phyloP scores from a whole-genome alignment of 2,888 invertebrate genomes.

The Ennomos erosarius region DNA sequence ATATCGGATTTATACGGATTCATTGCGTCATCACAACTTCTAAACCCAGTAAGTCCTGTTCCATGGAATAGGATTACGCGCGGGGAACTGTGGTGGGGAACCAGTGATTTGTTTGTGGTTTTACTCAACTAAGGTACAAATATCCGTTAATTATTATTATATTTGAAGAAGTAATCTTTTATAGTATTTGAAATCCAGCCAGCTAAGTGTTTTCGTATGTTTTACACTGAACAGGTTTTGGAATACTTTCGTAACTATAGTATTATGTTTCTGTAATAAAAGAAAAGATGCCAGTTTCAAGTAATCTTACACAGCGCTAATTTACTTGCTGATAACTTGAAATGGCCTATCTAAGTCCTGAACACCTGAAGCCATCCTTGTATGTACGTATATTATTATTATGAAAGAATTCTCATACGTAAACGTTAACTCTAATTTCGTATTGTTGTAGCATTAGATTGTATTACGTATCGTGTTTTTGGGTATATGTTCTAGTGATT shows the following conservation, averaged over 20 bases:
- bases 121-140: slow-evolving; percentile 70
- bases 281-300: slow-evolving; percentile 14
- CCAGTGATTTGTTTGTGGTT: slow-evolving; percentile 45
- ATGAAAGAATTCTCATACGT: slow-evolving; percentile 71
- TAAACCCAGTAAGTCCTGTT: background rate
- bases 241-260: too few relatives aligned
- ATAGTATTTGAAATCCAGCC: slow-evolving; percentile 50
- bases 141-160: slow-evolving; percentile 57
- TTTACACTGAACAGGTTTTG: slow-evolving; percentile 27
- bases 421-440: slow-evolving; percentile 67
- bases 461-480: slow-evolving; percentile 46
- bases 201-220: slow-evolving; percentile 24
- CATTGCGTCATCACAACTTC: slow-evolving; percentile 22
- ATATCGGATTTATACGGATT: slow-evolving; percentile 37
- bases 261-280: background rate
- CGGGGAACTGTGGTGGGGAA: slow-evolving; percentile 20
- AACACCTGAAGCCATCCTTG: slow-evolving; percentile 41
- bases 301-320: slow-evolving; percentile 13
- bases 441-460: slow-evolving; percentile 63
- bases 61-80: slow-evolving; percentile 4
- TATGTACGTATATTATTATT: slow-evolving; percentile 47
- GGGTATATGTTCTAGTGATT: slow-evolving; percentile 43
- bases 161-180: slow-evolving; percentile 43
- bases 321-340: slow-evolving; percentile 28
- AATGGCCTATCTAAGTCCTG: slow-evolving; percentile 49